Conservation (phyloP, 2,113 vertebrate species). For the Rattus norvegicus region DNA sequence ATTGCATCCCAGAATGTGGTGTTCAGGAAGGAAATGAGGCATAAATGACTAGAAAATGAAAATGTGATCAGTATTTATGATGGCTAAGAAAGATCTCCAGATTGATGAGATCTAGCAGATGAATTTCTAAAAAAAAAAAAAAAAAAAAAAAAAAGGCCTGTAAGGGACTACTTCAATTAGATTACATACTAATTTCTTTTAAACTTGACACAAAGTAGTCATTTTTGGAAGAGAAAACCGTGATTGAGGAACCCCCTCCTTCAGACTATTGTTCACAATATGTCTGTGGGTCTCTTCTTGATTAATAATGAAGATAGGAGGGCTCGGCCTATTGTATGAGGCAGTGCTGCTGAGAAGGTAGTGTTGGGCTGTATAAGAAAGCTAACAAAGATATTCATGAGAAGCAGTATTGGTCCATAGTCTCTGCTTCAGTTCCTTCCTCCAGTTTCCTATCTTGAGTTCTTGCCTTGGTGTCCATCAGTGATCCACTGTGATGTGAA, state of each 20-base stretch:
- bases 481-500: background rate
- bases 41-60: background rate
- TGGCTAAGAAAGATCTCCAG: background rate
- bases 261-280: background rate
- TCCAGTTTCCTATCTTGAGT: background rate
- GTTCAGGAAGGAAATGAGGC: background rate
- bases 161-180: background rate
- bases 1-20: background rate
- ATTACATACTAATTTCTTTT: background rate
- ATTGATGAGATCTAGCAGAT: background rate
- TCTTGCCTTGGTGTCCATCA: no score
- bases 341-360: no score
- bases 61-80: background rate
- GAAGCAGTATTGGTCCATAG: background rate
- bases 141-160: background rate
- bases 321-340: rapidly evolving
- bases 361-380: background rate
- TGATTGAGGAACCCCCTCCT: background rate
- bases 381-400: background rate
- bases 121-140: no score
- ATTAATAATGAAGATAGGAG: background rate
- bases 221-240: background rate
- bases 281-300: background rate
- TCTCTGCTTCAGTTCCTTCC: background rate
- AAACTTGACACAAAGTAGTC: background rate